Evolutionary conservation across 2,797 vertebrate species (phyloP), one percentile per base, ranked within the genome.

Genomic region (Rhinella marina): DNA sequence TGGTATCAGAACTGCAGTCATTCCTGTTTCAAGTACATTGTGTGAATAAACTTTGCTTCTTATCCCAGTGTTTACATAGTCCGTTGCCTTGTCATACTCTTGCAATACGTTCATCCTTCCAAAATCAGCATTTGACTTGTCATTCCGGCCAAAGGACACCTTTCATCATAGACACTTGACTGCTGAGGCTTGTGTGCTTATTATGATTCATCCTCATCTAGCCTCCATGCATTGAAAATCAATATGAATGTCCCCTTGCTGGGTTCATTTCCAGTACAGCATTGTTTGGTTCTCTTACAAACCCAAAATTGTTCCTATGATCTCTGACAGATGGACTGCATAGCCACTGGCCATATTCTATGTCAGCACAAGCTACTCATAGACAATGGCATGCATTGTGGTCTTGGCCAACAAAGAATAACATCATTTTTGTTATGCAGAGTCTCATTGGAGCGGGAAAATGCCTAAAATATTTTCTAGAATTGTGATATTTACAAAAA

Each of bases 281-380:
- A 62, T 81, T 62, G 29, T 64, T n/a, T 48, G 59, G 59, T 32
- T 48, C 79, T 48, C 29, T 48, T 62, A 64, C 57, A 81, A 48
- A 64, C 57, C 78, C 27, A 80, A 80, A 80, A 32, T 80, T 80
- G 79, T 48, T 50, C 41, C 29, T 81, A n/a, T 48, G 57, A 61
- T 62, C 59, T 62, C 79, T 62, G 41, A 81, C 59, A 81, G 32
- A 81, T 81, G 57, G 29, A 64, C 21, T 3, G 21, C 6, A 12
- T 61, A 81, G 79, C 57, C 59, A 81, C 29, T 48, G 79, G 79
- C 57, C 79, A 81, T 48, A 23, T 56, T 52, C 64, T 52, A 0
- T 13, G 73, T 23, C 81, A 90, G 84, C 82, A 90, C 90, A 90
- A 90, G 82, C 86, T 64, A 13, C n/a, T 21, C 19, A 41, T 3